Base-by-base conservation (phyloP, 1,140 invertebrate species). In the Pollicipes pollicipes region DNA sequence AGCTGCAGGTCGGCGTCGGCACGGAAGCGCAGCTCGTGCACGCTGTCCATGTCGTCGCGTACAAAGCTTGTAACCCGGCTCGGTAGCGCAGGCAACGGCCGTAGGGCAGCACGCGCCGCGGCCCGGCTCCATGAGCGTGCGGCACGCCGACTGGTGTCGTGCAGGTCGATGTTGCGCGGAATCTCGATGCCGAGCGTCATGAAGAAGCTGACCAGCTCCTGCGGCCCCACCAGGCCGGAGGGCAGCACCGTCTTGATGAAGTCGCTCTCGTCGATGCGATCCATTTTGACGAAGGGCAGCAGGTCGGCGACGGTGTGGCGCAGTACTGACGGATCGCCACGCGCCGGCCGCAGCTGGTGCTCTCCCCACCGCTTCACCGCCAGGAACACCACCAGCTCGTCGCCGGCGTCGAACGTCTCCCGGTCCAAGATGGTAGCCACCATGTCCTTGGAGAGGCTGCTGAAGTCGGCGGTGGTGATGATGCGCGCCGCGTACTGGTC, bases 181-280 rank as follows among this genome's bases (percentile, higher is more conserved):
- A 75, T 74, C 66, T 74, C 73, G n/a, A 75, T 63, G 35, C 75
- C 75, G 31, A 70, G 72, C 16, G 70, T 73, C 75, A 75, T 75
- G 75, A 75, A 75, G 72, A 75, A 75, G 17, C 73, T 73, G 29
- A 75, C 73, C 58, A 75, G 69, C 70, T 75, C 75, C 2, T 72
- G 73, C 45, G 73, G 71, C 6, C 75, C 75, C 6, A 75, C 45
- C 66, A 72, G 73, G 68, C 74, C 75, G 21, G 75, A 74, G 29
- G 75, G 73, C 68, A 75, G 45, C 31, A 75, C 72, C 24, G 75
- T 74, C 35, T 70, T 71, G 66, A 75, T 37, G 71, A 75, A 75
- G 68, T 75, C 75, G 4, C 37, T 63, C 66, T 75, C 75, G 21
- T 67, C 63, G 28, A 75, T 75, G n/a, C 66, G 66, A 26, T 74